Conservation (phyloP, 2,113 vertebrate genomes). For the Gymnorhina tibicen region DNA sequence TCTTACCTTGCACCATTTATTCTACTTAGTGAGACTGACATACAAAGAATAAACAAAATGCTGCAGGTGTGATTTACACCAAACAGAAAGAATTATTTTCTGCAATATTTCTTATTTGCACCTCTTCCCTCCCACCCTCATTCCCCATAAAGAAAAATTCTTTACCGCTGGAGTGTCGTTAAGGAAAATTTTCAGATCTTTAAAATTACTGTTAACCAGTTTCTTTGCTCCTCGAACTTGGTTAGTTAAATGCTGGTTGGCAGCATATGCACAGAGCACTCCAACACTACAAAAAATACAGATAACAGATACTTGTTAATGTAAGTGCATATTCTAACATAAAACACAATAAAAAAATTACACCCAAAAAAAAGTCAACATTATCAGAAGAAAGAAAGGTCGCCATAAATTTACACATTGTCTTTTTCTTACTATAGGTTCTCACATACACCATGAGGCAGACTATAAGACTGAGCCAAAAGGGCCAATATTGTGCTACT, state of each 20-base stretch:
- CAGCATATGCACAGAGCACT: slow-evolving; percentile 84
- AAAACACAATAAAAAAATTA: not conserved
- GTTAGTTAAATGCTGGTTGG: slow-evolving; percentile 88
- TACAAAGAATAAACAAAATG: not conserved
- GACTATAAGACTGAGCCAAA: not conserved
- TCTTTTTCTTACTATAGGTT: not conserved
- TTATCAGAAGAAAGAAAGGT: not conserved
- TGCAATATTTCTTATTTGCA: not conserved
- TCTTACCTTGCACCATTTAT: not conserved
- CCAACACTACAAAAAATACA: slow-evolving; percentile 77
- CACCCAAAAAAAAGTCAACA: not conserved
- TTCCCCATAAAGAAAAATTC: not conserved
- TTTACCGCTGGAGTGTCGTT: slow-evolving; percentile 84
- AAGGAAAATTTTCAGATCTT: slow-evolving; percentile 83
- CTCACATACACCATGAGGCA: not conserved
- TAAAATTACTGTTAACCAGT: slow-evolving; percentile 89
- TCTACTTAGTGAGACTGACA: not conserved
- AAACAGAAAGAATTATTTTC: not conserved
- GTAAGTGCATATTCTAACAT: not conserved
- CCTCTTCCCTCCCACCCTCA: not conserved
- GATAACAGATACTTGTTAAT: not conserved
- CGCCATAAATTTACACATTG: not conserved
- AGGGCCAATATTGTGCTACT: not conserved
- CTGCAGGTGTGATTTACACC: not conserved
- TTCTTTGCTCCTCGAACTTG: slow-evolving; percentile 78